Evolutionary conservation across 1,140 invertebrate genomes (phyloP).

Genomic region (Drusus annulatus): DNA sequence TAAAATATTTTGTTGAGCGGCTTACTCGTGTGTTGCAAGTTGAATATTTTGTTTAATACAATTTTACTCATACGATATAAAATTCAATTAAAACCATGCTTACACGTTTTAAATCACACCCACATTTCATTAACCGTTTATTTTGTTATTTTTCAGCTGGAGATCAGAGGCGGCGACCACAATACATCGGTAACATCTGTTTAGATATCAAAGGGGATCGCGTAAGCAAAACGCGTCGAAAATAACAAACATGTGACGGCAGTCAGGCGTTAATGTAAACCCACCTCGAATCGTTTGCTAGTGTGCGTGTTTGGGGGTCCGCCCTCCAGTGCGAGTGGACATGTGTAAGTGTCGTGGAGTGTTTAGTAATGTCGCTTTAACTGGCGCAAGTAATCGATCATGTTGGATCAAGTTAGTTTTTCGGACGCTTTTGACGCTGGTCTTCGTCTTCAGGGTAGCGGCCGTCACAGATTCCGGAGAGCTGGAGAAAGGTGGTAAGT

Average conservation of each 20-base stretch:
- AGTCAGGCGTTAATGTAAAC: conserved; percentile 41
- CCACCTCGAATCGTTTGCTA: neutral
- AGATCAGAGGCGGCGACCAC: conserved; percentile 16
- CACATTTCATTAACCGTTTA: conserved; percentile 37
- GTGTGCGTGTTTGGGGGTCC: conserved; percentile 7
- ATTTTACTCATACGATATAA: neutral
- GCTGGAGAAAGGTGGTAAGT: conserved; percentile 40
- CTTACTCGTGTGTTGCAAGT: no score
- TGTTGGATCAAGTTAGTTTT: conserved; percentile 20
- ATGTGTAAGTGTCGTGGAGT: conserved; percentile 32
- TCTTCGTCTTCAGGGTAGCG: conserved; percentile 11
- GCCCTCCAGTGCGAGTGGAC: conserved; percentile 16
- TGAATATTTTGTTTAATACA: no score
- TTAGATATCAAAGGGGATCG: conserved; percentile 33
- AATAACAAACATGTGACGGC: conserved; percentile 39
- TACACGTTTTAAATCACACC: conserved; percentile 32
- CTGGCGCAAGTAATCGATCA: conserved; percentile 20
- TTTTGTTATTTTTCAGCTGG: conserved; percentile 35
- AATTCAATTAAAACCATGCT: conserved; percentile 8
- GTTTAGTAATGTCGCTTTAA: conserved; percentile 1
- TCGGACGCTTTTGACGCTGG: conserved; percentile 31
- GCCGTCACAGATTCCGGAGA: conserved; percentile 39
- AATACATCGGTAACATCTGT: conserved; percentile 39
- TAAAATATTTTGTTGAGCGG: no score
- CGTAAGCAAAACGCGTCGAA: conserved; percentile 27